Conservation (phyloP, 1,140 invertebrate genomes). For the Pogonomyrmex barbatus region DNA sequence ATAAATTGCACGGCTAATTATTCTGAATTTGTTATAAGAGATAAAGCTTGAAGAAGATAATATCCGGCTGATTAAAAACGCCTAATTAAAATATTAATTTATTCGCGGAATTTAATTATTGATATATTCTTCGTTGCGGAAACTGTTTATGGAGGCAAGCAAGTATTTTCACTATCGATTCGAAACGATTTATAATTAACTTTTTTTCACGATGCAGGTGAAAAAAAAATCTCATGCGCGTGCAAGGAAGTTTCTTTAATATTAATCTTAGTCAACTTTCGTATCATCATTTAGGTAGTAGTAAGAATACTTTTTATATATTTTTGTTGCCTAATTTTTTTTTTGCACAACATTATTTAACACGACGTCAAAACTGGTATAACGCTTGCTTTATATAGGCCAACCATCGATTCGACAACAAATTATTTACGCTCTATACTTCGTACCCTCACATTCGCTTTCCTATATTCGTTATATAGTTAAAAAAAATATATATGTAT, state of each 20-base stretch:
- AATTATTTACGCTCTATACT: conserved; percentile 39
- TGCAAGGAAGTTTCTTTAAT: neutral
- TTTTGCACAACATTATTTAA: conserved; percentile 11
- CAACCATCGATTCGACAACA: conserved; percentile 43
- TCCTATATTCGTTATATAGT: conserved; percentile 6
- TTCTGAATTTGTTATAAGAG: neutral
- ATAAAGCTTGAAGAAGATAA: neutral
- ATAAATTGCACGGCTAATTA: neutral
- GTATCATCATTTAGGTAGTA: neutral
- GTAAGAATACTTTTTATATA: neutral
- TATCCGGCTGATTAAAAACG: neutral
- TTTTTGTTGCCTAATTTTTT: conserved; percentile 14
- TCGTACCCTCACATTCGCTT: conserved; percentile 8
- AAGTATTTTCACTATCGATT: neutral
- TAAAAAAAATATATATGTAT: neutral
- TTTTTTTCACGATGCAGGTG: neutral
- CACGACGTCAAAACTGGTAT: conserved; percentile 15
- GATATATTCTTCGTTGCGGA: neutral
- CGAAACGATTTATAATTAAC: neutral
- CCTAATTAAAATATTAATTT: conserved; percentile 31
- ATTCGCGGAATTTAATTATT: conserved; percentile 13
- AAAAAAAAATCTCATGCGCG: neutral
- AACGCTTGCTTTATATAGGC: conserved; percentile 41
- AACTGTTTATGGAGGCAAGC: neutral
- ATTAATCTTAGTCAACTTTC: conserved; percentile 16